Evolutionary conservation across 2,113 vertebrate genomes (phyloP).

Genomic region (Callospermophilus lateralis): DNA sequence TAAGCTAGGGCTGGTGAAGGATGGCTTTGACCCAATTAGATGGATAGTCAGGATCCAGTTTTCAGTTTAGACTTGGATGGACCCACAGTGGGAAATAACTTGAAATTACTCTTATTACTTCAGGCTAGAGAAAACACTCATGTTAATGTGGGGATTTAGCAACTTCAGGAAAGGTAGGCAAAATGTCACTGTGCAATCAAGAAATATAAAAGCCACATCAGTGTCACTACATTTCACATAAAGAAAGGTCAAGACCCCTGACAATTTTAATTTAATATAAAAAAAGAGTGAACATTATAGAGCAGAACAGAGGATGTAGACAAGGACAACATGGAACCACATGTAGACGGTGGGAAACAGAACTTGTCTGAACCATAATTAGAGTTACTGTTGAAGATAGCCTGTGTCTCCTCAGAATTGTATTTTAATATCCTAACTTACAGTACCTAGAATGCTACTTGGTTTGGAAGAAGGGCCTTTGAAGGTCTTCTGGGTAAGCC

Average conservation of each 20-base stretch:
- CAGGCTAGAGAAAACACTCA: not conserved
- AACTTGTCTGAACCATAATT: not conserved
- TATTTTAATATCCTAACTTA: not conserved
- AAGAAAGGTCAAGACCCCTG: not conserved
- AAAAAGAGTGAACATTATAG: not conserved
- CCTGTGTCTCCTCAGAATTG: not conserved
- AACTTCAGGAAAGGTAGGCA: not conserved
- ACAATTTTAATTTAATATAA: not conserved
- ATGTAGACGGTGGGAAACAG: not conserved
- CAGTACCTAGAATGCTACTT: not conserved
- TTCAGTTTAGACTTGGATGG: not conserved
- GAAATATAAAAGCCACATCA: not conserved
- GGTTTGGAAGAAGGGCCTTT: not conserved
- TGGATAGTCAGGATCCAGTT: not conserved
- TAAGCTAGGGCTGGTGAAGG: not conserved
- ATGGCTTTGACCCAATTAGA: not conserved
- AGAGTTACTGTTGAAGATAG: not conserved
- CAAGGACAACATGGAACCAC: not conserved
- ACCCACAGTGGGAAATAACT: not conserved
- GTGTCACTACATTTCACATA: not conserved
- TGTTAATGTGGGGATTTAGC: not conserved
- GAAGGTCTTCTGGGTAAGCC: not conserved
- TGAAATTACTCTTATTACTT: slow-evolving; percentile 14
- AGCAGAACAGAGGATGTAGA: not conserved
- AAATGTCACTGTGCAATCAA: not conserved